Conservation (phyloP, 2,113 vertebrate species). For the Microtus oregoni region DNA sequence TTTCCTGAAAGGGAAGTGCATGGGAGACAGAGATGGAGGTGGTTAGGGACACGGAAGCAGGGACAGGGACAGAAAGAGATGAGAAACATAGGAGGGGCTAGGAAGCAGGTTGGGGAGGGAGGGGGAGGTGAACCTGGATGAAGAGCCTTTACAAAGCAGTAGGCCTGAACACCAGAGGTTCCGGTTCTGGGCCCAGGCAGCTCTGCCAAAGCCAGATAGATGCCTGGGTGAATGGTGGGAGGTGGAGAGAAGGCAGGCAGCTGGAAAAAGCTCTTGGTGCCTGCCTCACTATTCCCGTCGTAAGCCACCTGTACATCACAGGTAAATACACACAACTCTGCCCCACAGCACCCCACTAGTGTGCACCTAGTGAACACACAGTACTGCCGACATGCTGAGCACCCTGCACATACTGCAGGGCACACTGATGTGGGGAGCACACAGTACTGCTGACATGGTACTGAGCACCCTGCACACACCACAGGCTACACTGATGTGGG, state of each 20-base stretch:
- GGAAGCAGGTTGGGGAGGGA: background rate
- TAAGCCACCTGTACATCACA: no score
- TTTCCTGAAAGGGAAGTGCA: background rate
- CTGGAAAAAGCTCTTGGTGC: no score
- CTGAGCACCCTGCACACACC: background rate
- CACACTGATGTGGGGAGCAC: no score
- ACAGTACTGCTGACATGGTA: fast-evolving
- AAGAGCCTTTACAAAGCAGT: background rate
- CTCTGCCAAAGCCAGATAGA: background rate
- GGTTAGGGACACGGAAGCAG: background rate
- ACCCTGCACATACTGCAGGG: no score
- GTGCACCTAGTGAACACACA: background rate
- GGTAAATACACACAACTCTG: background rate
- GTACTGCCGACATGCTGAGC: no score
- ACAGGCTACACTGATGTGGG: no score
- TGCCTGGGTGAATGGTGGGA: fast-evolving
- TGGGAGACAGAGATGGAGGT: background rate
- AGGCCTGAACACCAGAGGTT: no score
- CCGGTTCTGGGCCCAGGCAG: background rate
- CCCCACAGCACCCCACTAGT: fast-evolving
- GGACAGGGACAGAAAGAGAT: background rate
- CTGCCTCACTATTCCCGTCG: background rate
- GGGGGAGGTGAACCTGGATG: fast-evolving
- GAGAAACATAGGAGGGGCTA: background rate
- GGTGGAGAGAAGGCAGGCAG: background rate